These are phyloP conservation scores for Pachyramphus minor DNA, from an alignment of 2,113 vertebrate species.

Conservation along the genomic window DNA sequence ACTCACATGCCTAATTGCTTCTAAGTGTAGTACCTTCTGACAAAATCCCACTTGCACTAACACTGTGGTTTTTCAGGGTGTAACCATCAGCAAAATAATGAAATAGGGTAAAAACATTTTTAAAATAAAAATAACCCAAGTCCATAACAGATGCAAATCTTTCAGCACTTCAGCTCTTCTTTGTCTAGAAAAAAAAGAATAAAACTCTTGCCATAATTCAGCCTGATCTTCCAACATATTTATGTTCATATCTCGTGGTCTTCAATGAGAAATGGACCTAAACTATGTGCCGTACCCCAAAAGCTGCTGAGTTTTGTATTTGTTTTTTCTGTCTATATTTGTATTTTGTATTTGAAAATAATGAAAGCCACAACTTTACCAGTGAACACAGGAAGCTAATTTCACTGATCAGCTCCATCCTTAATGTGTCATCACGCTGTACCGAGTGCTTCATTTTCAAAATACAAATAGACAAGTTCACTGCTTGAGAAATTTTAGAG, in stretches of 20 bases:
- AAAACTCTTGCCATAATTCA: neutral
- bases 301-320: neutral
- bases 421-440: neutral
- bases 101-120: neutral
- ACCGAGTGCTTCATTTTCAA: slow-evolving; percentile 7
- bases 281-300: neutral
- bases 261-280: neutral
- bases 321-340: neutral
- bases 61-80: neutral
- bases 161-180: slow-evolving; percentile 18
- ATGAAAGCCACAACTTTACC: neutral
- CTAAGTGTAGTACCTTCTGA: neutral
- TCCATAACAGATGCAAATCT: neutral
- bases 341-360: neutral
- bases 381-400: slow-evolving; percentile 13
- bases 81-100: slow-evolving; percentile 6
- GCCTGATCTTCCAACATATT: neutral
- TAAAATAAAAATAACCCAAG: neutral
- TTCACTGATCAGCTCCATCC: neutral
- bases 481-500: neutral
- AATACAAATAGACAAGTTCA: neutral
- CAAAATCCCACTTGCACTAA: neutral
- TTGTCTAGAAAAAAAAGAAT: slow-evolving; percentile 9
- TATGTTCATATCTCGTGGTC: neutral
- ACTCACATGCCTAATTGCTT: neutral